Conservation (phyloP, 2,113 vertebrate species). For the Plestiodon gilberti region DNA sequence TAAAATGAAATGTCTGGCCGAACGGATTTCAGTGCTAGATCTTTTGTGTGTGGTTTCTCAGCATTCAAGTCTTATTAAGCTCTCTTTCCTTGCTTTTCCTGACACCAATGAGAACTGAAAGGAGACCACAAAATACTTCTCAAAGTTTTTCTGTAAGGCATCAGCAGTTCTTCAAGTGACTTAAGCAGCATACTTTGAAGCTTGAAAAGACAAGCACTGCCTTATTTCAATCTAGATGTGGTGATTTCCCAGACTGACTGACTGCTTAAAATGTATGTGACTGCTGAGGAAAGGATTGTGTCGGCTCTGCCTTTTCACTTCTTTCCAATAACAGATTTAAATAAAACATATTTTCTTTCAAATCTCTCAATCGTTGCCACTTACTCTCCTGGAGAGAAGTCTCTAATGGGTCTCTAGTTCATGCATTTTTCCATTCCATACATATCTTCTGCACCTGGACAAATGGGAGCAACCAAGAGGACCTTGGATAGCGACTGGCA, state of each 20-base stretch:
- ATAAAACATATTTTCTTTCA: constrained; percentile 45
- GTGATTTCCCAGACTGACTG: constrained; percentile 38
- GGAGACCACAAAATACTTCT: constrained; percentile 16
- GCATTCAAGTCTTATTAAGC: background rate
- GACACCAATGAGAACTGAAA: background rate
- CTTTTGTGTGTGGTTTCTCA: background rate
- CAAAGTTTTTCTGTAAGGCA: constrained; percentile 32
- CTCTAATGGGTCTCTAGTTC: constrained; percentile 22
- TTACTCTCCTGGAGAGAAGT: constrained; percentile 29
- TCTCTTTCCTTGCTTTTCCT: background rate
- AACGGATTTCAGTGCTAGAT: background rate
- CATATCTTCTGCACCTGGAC: background rate
- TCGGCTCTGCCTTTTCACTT: constrained; percentile 25
- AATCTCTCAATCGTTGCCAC: background rate
- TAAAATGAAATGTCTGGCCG: background rate
- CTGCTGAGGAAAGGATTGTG: constrained; percentile 34
- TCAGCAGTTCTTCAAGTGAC: constrained; percentile 38
- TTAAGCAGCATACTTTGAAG: constrained; percentile 54
- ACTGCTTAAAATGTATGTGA: constrained; percentile 27
- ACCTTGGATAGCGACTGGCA: background rate
- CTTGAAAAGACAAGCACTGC: constrained; percentile 44
- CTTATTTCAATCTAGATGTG: constrained; percentile 33
- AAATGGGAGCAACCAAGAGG: background rate
- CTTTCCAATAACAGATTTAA: constrained; percentile 46
- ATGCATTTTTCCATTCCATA: background rate